A percentile compares a stretch with the other conserved stretches of the same genome.
These are phyloP conservation scores for Drosophila paranaensis DNA, from an alignment of 2,888 invertebrate genomes.

Conservation along the genomic window DNA sequence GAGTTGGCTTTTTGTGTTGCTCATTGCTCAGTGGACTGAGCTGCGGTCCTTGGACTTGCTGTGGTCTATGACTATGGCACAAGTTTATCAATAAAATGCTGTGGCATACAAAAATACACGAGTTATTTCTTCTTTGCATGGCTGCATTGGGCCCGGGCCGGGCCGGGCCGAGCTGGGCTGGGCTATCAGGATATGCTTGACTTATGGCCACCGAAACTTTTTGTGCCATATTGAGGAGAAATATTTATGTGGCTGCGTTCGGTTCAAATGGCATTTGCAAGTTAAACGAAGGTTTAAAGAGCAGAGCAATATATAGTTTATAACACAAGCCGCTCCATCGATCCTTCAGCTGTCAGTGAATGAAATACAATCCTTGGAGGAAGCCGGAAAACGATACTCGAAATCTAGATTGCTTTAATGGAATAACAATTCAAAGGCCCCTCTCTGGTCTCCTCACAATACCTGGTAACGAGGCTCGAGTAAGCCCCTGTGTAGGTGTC, in stretches of 20 bases:
- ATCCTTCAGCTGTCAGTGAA: conserved; percentile 51
- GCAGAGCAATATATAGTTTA: conserved; percentile 2
- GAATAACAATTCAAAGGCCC: conserved; percentile 32
- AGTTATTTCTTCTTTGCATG: conserved; percentile 77
- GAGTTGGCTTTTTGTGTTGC: conserved; percentile 54
- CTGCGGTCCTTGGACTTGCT: conserved; percentile 49
- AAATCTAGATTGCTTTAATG: conserved; percentile 44
- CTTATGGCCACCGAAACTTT: conserved; percentile 61
- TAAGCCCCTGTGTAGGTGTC: conserved; percentile 51
- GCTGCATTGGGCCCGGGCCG: conserved; percentile 54
- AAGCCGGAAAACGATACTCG: conserved; percentile 64
- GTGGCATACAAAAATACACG: conserved; percentile 73
- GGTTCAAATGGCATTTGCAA: conserved; percentile 37
- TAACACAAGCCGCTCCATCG: conserved; percentile 44
- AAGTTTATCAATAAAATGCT: conserved; percentile 78
- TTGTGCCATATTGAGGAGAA: conserved; percentile 54
- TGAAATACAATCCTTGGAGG: conserved; percentile 53
- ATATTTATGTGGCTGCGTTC: conserved; percentile 49
- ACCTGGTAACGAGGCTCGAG: conserved; percentile 28
- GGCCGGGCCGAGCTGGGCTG: conserved; percentile 26
- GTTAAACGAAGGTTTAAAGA: conserved; percentile 27
- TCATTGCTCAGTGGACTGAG: conserved; percentile 36
- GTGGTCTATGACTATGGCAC: conserved; percentile 35
- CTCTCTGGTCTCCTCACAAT: conserved; percentile 29
- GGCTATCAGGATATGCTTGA: conserved; percentile 60